These are phyloP conservation scores for Papilio dardanus DNA, from an alignment of 1,140 invertebrate genomes.

Conservation along the genomic window DNA sequence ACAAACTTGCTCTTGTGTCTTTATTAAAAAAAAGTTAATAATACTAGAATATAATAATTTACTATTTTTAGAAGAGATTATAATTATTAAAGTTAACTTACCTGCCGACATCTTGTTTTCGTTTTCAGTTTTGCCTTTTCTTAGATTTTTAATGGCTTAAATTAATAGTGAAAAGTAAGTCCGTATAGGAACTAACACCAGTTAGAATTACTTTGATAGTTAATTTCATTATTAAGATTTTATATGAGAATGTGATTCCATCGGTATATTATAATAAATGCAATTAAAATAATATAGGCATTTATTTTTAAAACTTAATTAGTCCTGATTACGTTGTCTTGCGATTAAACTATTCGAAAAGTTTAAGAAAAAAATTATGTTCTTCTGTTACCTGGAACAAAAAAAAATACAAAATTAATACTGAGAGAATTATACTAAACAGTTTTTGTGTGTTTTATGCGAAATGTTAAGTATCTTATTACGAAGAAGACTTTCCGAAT, in stretches of 20 bases:
- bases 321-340: background rate
- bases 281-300: background rate
- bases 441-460: too few relatives aligned
- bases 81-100: slow-evolving; percentile 43
- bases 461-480: too few relatives aligned
- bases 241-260: slow-evolving; percentile 35
- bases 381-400: slow-evolving; percentile 1
- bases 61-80: too few relatives aligned
- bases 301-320: background rate
- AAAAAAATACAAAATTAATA: background rate
- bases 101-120: slow-evolving; percentile 69
- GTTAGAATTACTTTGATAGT: slow-evolving; percentile 56
- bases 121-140: slow-evolving; percentile 18
- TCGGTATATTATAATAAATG: background rate
- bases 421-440: too few relatives aligned
- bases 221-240: slow-evolving; percentile 68
- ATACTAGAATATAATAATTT: too few relatives aligned
- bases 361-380: background rate
- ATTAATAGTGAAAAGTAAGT: slow-evolving; percentile 5
- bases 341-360: slow-evolving; percentile 1
- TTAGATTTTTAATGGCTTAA: slow-evolving; percentile 40
- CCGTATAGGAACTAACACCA: slow-evolving; percentile 34
- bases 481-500: too few relatives aligned
- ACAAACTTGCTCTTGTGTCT: background rate
- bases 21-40: too few relatives aligned